Conservation (phyloP, 1,140 invertebrate species). For the Nephotettix cincticeps region DNA sequence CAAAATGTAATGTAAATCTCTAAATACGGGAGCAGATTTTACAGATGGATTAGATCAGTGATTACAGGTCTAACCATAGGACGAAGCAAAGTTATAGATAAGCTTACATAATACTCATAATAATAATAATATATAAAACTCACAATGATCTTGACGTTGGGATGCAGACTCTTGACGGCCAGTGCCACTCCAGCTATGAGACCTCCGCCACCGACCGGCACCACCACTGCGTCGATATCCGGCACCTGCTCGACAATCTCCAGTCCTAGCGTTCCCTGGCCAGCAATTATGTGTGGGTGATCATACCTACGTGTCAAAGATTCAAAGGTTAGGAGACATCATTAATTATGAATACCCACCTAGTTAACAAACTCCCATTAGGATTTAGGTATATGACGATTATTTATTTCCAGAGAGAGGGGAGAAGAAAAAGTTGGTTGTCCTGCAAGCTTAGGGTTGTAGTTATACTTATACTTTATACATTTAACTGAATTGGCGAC, state of each 20-base stretch:
- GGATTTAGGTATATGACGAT: neutral
- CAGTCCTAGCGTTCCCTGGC: slow-evolving; percentile 88
- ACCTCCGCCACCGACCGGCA: slow-evolving; percentile 89
- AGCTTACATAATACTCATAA: no score
- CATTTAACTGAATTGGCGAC: no score
- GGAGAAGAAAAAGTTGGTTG: no score
- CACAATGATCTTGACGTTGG: slow-evolving; percentile 72
- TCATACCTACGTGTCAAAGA: slow-evolving; percentile 67
- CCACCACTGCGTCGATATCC: slow-evolving; percentile 71
- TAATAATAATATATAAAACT: no score
- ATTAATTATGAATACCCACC: neutral
- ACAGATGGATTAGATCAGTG: neutral
- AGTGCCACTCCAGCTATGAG: slow-evolving; percentile 84
- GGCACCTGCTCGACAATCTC: slow-evolving; percentile 87
- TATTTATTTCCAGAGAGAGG: no score
- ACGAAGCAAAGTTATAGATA: no score
- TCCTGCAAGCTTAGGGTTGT: no score
- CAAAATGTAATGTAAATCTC: neutral
- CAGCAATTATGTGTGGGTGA: slow-evolving; percentile 90
- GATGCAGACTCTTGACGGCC: slow-evolving; percentile 82
- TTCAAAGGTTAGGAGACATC: neutral
- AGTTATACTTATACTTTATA: no score
- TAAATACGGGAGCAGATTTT: neutral
- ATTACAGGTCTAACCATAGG: neutral
- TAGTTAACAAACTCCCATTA: neutral